Evolutionary conservation across 1,140 invertebrate genomes (phyloP).

Genomic region (Leguminivora glycinivorella): DNA sequence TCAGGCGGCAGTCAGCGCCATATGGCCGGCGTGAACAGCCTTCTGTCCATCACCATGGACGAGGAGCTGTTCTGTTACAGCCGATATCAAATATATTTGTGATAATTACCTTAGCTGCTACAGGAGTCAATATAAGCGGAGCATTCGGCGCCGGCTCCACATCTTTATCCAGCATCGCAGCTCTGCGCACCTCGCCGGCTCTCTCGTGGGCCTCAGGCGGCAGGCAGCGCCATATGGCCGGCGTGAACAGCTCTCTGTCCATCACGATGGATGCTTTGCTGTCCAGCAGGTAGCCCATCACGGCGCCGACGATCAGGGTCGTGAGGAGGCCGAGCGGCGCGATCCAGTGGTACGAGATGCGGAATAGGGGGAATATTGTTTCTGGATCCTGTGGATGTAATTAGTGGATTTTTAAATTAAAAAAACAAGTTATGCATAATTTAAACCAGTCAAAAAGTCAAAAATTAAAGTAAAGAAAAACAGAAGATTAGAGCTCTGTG

Average conservation of each 20-base stretch:
- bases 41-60: slow-evolving; percentile 60
- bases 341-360: slow-evolving; percentile 88
- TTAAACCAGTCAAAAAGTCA: not conserved
- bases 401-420: not conserved
- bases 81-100: not conserved
- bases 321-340: slow-evolving; percentile 80
- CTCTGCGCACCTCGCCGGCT: slow-evolving; percentile 46
- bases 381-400: slow-evolving; percentile 54
- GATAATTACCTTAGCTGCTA: slow-evolving; percentile 44
- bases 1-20: slow-evolving; percentile 61
- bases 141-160: slow-evolving; percentile 44
- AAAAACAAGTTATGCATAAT: not conserved
- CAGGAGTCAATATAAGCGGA: slow-evolving; percentile 51
- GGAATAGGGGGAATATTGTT: slow-evolving; percentile 84
- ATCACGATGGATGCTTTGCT: slow-evolving; percentile 47
- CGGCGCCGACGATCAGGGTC: slow-evolving; percentile 60
- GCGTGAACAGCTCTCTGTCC: slow-evolving; percentile 72
- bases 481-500: no score
- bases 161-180: slow-evolving; percentile 32
- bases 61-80: slow-evolving; percentile 50
- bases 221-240: slow-evolving; percentile 61
- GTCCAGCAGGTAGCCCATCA: slow-evolving; percentile 63
- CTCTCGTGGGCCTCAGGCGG: slow-evolving; percentile 52
- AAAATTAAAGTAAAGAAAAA: no score
- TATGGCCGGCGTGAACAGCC: slow-evolving; percentile 66